These are phyloP conservation scores for Drosophila serrata DNA, from an alignment of 1,140 invertebrate genomes.

Conservation along the genomic window DNA sequence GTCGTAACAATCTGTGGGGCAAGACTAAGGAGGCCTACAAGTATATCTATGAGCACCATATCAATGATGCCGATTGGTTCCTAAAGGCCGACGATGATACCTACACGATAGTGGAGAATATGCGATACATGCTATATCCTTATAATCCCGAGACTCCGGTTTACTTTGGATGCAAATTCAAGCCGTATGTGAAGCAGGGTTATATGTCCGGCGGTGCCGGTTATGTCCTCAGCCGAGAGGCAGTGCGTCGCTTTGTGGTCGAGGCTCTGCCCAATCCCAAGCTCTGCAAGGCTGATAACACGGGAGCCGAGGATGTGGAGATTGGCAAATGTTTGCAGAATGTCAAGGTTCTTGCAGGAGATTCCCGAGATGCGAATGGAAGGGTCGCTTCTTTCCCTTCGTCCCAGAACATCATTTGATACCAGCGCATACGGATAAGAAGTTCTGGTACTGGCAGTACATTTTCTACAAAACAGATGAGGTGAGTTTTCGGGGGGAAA, in stretches of 20 bases:
- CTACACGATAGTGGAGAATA: conserved; percentile 96
- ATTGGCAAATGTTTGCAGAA: conserved; percentile 96
- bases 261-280: conserved; percentile 89
- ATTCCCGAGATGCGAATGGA: conserved; percentile 93
- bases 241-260: conserved; percentile 91
- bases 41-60: conserved; percentile 94
- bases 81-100: conserved; percentile 98
- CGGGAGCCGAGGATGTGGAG: conserved; percentile 97
- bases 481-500: conserved; percentile 86
- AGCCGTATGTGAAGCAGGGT: conserved; percentile 94
- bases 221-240: conserved; percentile 95
- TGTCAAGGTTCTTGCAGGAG: conserved; percentile 94
- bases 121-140: conserved; percentile 93
- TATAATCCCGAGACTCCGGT: conserved; percentile 90
- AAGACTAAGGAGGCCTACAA: conserved; percentile 98
- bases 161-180: conserved; percentile 96
- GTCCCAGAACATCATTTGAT: conserved; percentile 96
- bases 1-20: conserved; percentile 96
- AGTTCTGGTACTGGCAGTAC: conserved; percentile 98
- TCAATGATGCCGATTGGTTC: conserved; percentile 95
- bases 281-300: conserved; percentile 89
- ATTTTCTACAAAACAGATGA: conserved; percentile 96
- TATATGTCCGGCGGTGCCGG: conserved; percentile 98
- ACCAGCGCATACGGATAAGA: conserved; percentile 92
- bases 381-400: conserved; percentile 97